Evolutionary conservation across 2,113 vertebrate species (phyloP), one percentile per base, ranked within the genome.

Genomic region (Sylvia atricapilla): DNA sequence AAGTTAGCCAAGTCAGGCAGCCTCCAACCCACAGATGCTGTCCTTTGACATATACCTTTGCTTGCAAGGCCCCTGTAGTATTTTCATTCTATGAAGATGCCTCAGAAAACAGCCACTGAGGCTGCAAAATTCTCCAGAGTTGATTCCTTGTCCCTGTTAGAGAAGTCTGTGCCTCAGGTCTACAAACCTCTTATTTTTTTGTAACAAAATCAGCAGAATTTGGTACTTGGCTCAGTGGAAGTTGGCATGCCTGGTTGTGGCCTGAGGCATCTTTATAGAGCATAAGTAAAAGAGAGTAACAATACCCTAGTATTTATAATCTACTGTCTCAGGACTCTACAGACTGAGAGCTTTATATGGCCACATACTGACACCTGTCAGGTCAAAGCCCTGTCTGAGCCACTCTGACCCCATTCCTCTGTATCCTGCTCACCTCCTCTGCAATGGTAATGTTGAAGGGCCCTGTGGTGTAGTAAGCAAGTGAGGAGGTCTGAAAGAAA

Each of bases 401-500:
- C 47, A 14, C 15, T 78, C 49, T 33, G 49, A 60, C 6, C 69
- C 44, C 28, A 8, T 60, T 64, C 33, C 35, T 49, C 62, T 64
- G 35, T 56, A 16, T 87, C 62, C 76, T 74, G 74, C 97, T 97
- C 73, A 98, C 97, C 95, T 98, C 96, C 58, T 97, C 94, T 58
- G 68, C n/a, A 76, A 97, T 80, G 17, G 87, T 97, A 93, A 74
- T n/a, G 14, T 96, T 75, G 83, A 98, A 97, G n/a, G 97, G 97
- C 15, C 97, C 97, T 11, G 97, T n/a, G 0, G 74, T 76, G 74
- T 95, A 98, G 81, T 98, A 97, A 31, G 97, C 96, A 49, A 98
- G 96, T 33, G 95, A 97, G 1, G 89, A 97, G 3, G 96, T 97
- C 76, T 93, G 96, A 63, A 98, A 97, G 93, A 98, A 97, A 79